Base-by-base conservation (phyloP, 2,797 vertebrate species). In the Sciurus vulgaris region DNA sequence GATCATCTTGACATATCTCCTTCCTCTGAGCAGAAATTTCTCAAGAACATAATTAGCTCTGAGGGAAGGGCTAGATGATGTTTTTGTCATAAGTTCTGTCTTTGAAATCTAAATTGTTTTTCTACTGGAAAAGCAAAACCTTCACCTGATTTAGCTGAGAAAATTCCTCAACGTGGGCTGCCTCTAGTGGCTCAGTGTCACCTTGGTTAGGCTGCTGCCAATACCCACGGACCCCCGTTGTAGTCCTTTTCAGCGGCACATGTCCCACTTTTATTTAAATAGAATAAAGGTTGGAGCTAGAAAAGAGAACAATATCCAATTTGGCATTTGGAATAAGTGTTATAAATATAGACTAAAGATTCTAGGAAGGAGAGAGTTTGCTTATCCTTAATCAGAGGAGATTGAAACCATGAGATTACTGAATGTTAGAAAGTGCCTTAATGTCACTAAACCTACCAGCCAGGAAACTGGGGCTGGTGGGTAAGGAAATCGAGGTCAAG, bases 191-290 rank as follows among this genome's bases (percentile, higher is more conserved):
- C 51, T 94, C 72, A 73, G 54, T 18, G 33, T 94, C 83, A 93
- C 77, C 92, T 96, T 93, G 79, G 18, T 61, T 44, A 89, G 76
- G 73, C 33, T 96, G 67, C 51, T 92, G 51, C 61, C 72, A 78
- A 93, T 84, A 78, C 93, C 73, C 67, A 72, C 30, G 0, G 38
- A 86, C 76, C 72, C 30, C 30, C 3, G 24, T 91, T 35, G 51
- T n/a, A 91, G 74, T 83, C 86, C 41, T 96, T 91, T 47, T 93
- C 63, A 90, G 94, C 67, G 94, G 56, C 63, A 65, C 59, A 94
- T 17, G 26, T 72, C 38, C 91, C 47, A 69, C 47, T 92, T 96
- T 73, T 93, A 94, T 96, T 92, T 90, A 91, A 89, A 87, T 85
- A 96, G 76, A 47, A 72, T 82, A 61, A 91, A 94, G 22, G 47